Base-by-base conservation (phyloP, 1,140 invertebrate species). In the Oppia nitens region DNA sequence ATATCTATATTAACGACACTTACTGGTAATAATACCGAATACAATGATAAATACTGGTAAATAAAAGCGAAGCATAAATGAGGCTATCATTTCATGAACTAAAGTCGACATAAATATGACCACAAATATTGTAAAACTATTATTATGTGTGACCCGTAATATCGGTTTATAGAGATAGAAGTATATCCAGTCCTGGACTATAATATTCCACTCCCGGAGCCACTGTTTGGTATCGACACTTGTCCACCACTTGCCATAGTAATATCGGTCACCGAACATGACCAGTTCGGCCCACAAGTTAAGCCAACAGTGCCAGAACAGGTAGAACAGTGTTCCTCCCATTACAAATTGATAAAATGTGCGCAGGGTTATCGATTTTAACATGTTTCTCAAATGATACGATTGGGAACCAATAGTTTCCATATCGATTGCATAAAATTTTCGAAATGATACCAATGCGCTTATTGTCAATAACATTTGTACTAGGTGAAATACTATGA, bases 221-320 rank as follows among this genome's bases (percentile, higher is more conserved):
- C 84, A 98, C 3, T 74, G 76, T 0, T 79, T 78, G 68, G 84
- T 94, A 1, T 80, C 80, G 1, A 80, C 81, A 6, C 81, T 81
- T 52, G 87, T 93, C 93, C 93, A 97, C 93, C 92, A 97, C 66
- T 94, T 89, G 73, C 80, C 81, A 66, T 90, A 89, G 71, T 88
- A 90, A 64, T 81, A 75, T 59, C 87, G 74, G 70, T 94, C 90
- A 3, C 81, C 85, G 72, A 95, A 95, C 51, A 75, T 76, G 11
- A 92, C 65, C 70, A 93, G 77, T 72, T 95, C 90, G 2, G 87
- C 85, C 66, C 82, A 85, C 11, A 84, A 83, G 73, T 94, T 95
- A 65, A 87, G 75, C 85, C 87, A 92, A 0, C 82, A 80, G 69
- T 95, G 90, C 1, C 94, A 70, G 0, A 95, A 72, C 51, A 82